These are phyloP conservation scores for Nymphalis c-album DNA, from an alignment of 2,888 invertebrate species.

Conservation along the genomic window DNA sequence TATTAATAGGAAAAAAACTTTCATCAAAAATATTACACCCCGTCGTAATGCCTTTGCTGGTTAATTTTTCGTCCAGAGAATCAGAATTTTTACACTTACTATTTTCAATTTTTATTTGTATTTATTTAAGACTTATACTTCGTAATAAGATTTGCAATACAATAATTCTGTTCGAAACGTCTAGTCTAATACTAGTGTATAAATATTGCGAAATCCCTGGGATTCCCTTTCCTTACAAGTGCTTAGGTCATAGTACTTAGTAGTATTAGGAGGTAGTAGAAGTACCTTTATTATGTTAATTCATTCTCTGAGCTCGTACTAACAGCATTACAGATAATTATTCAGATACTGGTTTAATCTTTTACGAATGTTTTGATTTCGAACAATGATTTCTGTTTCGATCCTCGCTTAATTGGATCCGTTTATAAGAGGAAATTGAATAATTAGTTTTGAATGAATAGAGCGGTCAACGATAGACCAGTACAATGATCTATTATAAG, in stretches of 20 bases:
- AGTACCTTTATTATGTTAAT: conserved; percentile 33
- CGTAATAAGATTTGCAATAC: not conserved
- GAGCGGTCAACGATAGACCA: no score
- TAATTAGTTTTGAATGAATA: no score
- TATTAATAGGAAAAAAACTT: no score
- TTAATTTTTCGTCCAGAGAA: no score
- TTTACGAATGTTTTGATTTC: conserved; percentile 4
- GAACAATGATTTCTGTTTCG: not conserved
- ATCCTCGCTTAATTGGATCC: not conserved
- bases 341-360: conserved; percentile 16
- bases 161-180: not conserved
- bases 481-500: no score
- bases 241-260: conserved; percentile 12
- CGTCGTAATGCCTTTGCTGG: no score
- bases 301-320: conserved; percentile 19
- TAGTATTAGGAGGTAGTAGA: not conserved
- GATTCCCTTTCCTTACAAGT: conserved; percentile 18
- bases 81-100: no score
- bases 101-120: no score
- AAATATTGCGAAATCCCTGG: not conserved
- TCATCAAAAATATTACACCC: no score
- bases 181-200: not conserved
- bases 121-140: no score
- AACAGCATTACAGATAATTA: conserved; percentile 23
- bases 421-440: no score